phyloP scores from a whole-genome alignment of 2,888 invertebrate genomes.

The Silvanus unidentatus region DNA sequence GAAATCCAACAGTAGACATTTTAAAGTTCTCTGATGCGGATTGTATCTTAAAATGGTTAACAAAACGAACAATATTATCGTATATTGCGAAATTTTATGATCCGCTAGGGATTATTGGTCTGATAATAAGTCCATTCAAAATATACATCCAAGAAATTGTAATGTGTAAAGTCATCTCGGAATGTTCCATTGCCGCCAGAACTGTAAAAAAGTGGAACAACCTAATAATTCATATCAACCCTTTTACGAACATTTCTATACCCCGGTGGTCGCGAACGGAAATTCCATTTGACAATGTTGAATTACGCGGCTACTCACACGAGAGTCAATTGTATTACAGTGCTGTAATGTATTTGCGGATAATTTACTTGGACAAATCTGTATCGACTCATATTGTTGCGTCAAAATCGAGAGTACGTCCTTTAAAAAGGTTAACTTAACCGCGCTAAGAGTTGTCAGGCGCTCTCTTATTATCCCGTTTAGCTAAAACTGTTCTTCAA shows the following conservation, averaged over 20 bases:
- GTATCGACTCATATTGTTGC: background rate
- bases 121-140: background rate
- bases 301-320: background rate
- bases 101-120: constrained; percentile 6
- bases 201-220: too few species aligned
- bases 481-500: background rate
- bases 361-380: background rate
- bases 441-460: background rate
- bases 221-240: too few species aligned
- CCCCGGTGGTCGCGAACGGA: background rate
- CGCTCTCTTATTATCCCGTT: background rate
- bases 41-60: background rate
- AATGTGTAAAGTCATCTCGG: constrained; percentile 5
- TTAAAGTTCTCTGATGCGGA: constrained; percentile 10
- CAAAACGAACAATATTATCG: constrained; percentile 4
- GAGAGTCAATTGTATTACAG: constrained; percentile 4
- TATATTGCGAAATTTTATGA: constrained; percentile 5
- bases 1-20: constrained; percentile 10
- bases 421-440: background rate
- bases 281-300: background rate
- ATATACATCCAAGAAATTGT: constrained; percentile 6
- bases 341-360: constrained; percentile 4
- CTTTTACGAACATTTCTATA: too few species aligned
- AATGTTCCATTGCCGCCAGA: too few species aligned
- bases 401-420: background rate